Base-by-base conservation (phyloP, 2,797 vertebrate genomes). In the Atherinosoma microstoma region DNA sequence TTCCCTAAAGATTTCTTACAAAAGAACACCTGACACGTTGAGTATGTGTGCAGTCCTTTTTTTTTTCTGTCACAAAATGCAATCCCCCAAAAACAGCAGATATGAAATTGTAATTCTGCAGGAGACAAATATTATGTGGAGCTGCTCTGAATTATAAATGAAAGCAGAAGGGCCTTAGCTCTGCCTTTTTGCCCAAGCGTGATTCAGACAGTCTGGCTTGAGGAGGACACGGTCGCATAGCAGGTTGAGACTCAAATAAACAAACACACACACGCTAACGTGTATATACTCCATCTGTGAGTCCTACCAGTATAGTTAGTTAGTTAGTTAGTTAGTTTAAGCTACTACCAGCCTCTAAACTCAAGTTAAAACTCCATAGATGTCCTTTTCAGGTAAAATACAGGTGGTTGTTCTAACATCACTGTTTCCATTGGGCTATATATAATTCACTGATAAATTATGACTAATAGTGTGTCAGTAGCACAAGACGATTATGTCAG, bases 91-190 rank as follows among this genome's bases (percentile, higher is more conserved):
- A 80, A 88, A 88, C 68, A 58, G 62, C 68, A 91, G 91, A 91
- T 89, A 87, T 91, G 85, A 87, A 91, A 93, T 92, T 90, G 91
- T 91, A 87, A 91, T 87, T 90, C 87, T 80, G 76, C 79, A 20
- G 63, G 66, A 84, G 87, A 91, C 88, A 86, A 93, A 91, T 78
- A 83, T 78, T 86, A 83, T 83, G 84, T 79, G 81, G 84, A 13
- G 64, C 84, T 83, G 85, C 68, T 88, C 89, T 93, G 92, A 93
- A 93, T 94, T 93, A 89, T 90, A 92, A 87, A 94, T 93, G 90
- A 89, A 84, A 89, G 86, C 91, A 94, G 92, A 92, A 81, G 87
- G 89, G 84, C 85, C 64, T 91, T 84, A 84, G 91, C 82, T 91
- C 87, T 92, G 91, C 85, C 83, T 85, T 83, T 78, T 81, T 84